Evolutionary conservation across 2,888 invertebrate genomes (phyloP).

Genomic region (Yponomeuta sedellus): DNA sequence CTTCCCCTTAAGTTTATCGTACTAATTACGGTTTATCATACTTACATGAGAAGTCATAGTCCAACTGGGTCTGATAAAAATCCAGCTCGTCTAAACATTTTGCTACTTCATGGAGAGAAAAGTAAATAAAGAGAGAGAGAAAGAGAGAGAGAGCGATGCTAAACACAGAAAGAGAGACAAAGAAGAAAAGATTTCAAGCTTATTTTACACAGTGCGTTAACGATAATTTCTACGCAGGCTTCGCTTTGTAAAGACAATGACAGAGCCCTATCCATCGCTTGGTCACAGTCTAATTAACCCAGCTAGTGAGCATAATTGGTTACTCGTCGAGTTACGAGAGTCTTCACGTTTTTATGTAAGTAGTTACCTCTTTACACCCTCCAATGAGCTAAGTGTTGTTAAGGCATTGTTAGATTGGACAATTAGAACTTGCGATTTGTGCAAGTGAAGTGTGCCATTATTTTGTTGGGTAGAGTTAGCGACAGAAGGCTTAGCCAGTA

Average conservation of each 20-base stretch:
- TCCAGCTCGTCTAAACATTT: no score
- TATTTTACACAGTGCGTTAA: no score
- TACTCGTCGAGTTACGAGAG: neutral
- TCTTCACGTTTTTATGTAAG: neutral
- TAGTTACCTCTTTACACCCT: neutral
- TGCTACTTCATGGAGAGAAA: no score
- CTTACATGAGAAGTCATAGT: no score
- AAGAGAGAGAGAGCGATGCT: no score
- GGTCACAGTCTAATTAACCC: conserved; percentile 39
- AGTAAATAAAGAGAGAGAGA: no score
- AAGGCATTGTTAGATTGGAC: neutral
- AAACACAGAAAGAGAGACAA: no score
- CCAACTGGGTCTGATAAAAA: no score
- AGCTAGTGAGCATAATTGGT: conserved; percentile 11
- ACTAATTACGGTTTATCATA: no score
- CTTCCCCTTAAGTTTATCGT: no score
- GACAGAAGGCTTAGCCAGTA: no score
- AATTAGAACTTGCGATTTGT: neutral
- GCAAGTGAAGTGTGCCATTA: neutral
- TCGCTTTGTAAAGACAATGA: neutral
- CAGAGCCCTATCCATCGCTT: conserved; percentile 23
- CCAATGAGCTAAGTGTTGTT: neutral
- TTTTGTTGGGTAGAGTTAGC: neutral
- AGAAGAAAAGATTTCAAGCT: no score
- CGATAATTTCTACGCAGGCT: neutral